Conservation (phyloP, 1,140 invertebrate species). For the Brachionus plicatilis region DNA sequence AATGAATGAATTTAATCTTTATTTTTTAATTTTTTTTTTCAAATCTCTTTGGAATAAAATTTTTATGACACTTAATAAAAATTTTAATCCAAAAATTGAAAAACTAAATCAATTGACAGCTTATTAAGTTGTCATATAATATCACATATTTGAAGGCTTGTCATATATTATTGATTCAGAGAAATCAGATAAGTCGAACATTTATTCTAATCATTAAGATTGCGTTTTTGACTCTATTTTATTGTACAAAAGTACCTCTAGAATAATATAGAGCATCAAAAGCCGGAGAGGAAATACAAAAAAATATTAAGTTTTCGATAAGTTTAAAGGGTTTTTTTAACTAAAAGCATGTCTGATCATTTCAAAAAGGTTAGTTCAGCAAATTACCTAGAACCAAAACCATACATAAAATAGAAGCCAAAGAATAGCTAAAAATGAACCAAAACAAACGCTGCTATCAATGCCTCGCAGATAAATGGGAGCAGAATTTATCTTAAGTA, state of each 20-base stretch:
- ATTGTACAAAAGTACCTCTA: background rate
- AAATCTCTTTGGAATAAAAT: background rate
- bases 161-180: background rate
- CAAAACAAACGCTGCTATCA: background rate
- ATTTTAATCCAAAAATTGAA: background rate
- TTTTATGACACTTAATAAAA: background rate
- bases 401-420: background rate
- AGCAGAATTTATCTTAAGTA: background rate
- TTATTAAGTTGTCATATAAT: background rate
- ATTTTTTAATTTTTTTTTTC: background rate
- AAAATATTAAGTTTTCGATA: background rate
- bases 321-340: conserved; percentile 3
- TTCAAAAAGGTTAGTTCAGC: conserved; percentile 25
- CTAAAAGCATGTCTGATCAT: conserved; percentile 31
- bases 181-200: background rate
- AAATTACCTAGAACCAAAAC: conserved; percentile 23
- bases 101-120: background rate
- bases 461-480: background rate
- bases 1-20: no score
- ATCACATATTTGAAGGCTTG: background rate
- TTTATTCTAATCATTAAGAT: background rate
- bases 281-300: background rate
- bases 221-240: background rate
- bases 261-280: conserved; percentile 20
- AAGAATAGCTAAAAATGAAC: background rate